phyloP scores from a whole-genome alignment of 2,113 vertebrate genomes.

The Naja naja region DNA sequence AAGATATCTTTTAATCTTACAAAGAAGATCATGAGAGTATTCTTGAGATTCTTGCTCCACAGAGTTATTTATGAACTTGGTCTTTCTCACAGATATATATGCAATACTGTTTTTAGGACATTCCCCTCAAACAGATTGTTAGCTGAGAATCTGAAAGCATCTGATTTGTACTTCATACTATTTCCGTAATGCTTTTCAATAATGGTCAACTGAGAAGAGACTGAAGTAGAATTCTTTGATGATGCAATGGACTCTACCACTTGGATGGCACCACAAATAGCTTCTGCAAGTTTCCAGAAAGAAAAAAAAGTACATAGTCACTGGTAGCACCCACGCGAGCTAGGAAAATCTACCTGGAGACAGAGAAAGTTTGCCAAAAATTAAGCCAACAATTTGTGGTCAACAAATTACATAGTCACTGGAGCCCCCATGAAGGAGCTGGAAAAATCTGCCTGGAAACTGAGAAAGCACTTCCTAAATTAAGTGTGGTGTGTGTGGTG shows the following conservation, averaged over 20 bases:
- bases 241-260: background rate
- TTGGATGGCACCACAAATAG: background rate
- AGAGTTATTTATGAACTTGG: background rate
- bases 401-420: background rate
- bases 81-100: background rate
- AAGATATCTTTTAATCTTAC: background rate
- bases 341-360: background rate
- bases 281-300: background rate
- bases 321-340: background rate
- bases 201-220: background rate
- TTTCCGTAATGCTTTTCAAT: background rate
- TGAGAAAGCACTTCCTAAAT: background rate
- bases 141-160: background rate
- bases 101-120: background rate
- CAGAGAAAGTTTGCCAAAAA: too few relatives aligned
- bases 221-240: background rate
- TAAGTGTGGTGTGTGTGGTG: background rate
- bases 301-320: background rate
- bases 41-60: background rate
- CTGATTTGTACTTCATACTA: background rate
- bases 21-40: background rate
- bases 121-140: background rate
- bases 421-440: background rate
- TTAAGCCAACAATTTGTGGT: too few relatives aligned
- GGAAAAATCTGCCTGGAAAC: background rate